Evolutionary conservation across 2,888 invertebrate species (phyloP).

Genomic region (Ormyrus rosae): DNA sequence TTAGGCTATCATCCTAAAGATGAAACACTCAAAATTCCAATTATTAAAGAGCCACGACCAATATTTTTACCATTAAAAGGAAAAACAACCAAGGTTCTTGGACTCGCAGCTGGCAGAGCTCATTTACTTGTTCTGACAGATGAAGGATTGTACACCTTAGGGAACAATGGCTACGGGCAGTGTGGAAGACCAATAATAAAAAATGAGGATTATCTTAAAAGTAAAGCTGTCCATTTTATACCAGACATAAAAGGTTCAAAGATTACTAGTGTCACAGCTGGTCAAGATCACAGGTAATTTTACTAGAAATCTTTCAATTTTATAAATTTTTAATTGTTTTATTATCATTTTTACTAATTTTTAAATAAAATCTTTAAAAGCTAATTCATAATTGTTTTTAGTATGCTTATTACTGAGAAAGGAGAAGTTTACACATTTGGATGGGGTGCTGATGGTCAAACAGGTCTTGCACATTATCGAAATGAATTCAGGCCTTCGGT

Average conservation of each 20-base stretch:
- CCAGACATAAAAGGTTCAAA: slow-evolving; percentile 80
- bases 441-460: slow-evolving; percentile 97
- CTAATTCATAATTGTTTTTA: slow-evolving; percentile 65
- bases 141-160: slow-evolving; percentile 89
- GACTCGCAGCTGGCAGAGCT: slow-evolving; percentile 90
- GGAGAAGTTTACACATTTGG: slow-evolving; percentile 94
- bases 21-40: slow-evolving; percentile 81
- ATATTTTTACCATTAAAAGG: slow-evolving; percentile 83
- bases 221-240: slow-evolving; percentile 83
- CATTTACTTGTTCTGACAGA: slow-evolving; percentile 88
- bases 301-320: neutral
- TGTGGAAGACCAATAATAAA: slow-evolving; percentile 89
- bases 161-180: slow-evolving; percentile 96
- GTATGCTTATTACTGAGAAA: slow-evolving; percentile 85
- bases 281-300: slow-evolving; percentile 91
- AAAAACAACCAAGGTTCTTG: slow-evolving; percentile 77
- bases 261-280: slow-evolving; percentile 86
- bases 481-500: slow-evolving; percentile 79
- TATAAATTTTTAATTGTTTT: too few species aligned
- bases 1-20: slow-evolving; percentile 72
- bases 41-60: slow-evolving; percentile 84
- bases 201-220: slow-evolving; percentile 85
- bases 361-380: too few species aligned
- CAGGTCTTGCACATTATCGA: slow-evolving; percentile 85
- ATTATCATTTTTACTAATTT: too few species aligned